Base-by-base conservation (phyloP, 2,113 vertebrate species). In the Austrofundulus limnaeus region DNA sequence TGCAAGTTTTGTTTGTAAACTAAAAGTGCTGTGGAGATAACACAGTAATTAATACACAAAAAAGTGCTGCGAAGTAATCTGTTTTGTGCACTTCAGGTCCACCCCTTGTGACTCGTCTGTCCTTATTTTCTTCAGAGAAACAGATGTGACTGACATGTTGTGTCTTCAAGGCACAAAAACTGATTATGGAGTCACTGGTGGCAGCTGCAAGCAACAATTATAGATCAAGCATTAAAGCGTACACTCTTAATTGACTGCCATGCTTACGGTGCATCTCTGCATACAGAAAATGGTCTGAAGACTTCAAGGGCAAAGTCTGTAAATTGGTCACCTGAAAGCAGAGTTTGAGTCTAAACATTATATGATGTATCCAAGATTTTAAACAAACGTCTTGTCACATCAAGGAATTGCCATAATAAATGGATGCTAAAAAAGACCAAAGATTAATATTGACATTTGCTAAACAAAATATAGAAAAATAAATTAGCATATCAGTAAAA, bases 151-250 rank as follows among this genome's bases (percentile, higher is more conserved):
- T 80, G 83, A 66, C 85, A 50, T 63, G 52, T 64, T 62, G 19
- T 79, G 51, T 77, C 76, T 83, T 56, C 42, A 60, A 82, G 85
- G 77, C 56, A 72, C 37, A 39, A 83, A 87, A 77, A 54, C 72
- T 74, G 62, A 83, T 88, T 86, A 87, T 55, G 25, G 57, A 68
- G 31, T 73, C 62, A 63, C 67, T 38, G 39, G 73, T 68, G 72
- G 50, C 50, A 54, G 59, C 24, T 61, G 45, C 31, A 54, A 56
- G 50, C 49, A 43, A 31, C 60, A 82, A 75, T 87, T 74, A 85
- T 52, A 66, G 77, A 56, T 75, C 76, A 62, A 72, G 61, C 65
- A 75, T 75, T 79, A 55, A 78, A 65, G 45, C 54, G 23, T 64
- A 70, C 11, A 6, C 55, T 48, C 50, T 31, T 82, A 82, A 89